These are phyloP conservation scores for Theristus sp. DNA, from an alignment of 2,888 invertebrate species.

Conservation along the genomic window DNA sequence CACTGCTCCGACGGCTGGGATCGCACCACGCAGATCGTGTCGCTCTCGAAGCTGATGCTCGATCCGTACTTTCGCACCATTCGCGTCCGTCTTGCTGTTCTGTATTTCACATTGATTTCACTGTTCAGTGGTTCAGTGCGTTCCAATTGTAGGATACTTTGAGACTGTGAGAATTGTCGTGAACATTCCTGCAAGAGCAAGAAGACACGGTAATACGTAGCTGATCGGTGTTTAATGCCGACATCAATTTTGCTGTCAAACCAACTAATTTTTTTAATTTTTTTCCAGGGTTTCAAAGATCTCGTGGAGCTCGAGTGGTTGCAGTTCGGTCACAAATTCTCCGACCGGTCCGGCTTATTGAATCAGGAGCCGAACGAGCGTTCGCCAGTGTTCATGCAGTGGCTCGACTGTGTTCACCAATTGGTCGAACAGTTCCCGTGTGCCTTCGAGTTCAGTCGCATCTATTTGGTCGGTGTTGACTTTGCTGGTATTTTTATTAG, in stretches of 20 bases:
- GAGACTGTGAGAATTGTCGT: too few species aligned
- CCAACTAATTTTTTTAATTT: too few species aligned
- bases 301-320: conserved; percentile 90
- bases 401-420: conserved; percentile 90
- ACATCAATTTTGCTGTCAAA: too few species aligned
- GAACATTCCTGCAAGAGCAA: too few species aligned
- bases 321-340: conserved; percentile 93
- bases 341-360: conserved; percentile 59
- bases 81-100: too few species aligned
- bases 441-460: conserved; percentile 82
- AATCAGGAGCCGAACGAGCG: conserved; percentile 73
- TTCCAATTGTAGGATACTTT: too few species aligned
- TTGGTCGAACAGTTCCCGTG: conserved; percentile 45
- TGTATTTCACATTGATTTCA: too few species aligned
- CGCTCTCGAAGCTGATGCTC: conserved; percentile 69
- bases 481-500: neutral
- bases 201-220: too few species aligned
- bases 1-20: conserved; percentile 99
- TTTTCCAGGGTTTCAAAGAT: conserved; percentile 63
- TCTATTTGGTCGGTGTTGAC: conserved; percentile 54
- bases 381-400: conserved; percentile 90
- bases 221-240: too few species aligned
- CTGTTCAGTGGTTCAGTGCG: too few species aligned
- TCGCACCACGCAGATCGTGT: conserved; percentile 85
- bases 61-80: conserved; percentile 86